phyloP scores from a whole-genome alignment of 2,888 invertebrate species.

The Agrotis clavis region DNA sequence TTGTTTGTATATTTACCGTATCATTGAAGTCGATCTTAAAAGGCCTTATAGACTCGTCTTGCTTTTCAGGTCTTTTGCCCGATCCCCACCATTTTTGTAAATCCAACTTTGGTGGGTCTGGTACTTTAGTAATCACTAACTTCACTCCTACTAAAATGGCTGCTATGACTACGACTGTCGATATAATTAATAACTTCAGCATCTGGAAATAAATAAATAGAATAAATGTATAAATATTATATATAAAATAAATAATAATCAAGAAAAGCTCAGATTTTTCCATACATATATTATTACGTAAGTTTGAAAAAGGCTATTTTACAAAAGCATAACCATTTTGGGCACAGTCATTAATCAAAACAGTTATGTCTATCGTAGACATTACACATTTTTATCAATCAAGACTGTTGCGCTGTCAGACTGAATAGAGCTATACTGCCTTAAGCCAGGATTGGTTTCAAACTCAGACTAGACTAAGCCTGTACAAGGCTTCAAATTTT shows the following conservation, averaged over 20 bases:
- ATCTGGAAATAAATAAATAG: constrained; percentile 76
- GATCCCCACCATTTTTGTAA: constrained; percentile 85
- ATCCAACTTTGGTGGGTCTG: constrained; percentile 78
- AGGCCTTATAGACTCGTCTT: constrained; percentile 78
- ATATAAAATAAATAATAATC: background rate
- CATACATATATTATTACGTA: background rate
- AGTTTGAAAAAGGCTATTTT: background rate
- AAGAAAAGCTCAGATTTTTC: background rate
- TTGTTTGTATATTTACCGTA: constrained; percentile 73
- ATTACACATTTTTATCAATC: background rate
- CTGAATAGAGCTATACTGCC: background rate
- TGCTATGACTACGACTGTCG: constrained; percentile 68
- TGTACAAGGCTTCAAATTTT: background rate
- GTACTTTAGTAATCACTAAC: constrained; percentile 67
- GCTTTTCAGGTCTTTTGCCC: constrained; percentile 69
- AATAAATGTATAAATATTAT: background rate
- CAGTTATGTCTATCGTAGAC: background rate
- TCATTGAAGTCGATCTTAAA: constrained; percentile 85
- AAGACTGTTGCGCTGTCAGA: background rate
- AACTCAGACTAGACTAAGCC: background rate
- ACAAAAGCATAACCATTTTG: background rate
- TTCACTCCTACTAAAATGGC: constrained; percentile 72
- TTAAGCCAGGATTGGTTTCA: background rate
- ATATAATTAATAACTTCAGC: constrained; percentile 65
- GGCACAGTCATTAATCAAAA: background rate